Conservation (phyloP, 35 echinoderm and acorn worm genomes). For the Heliocidaris tuberculata region DNA sequence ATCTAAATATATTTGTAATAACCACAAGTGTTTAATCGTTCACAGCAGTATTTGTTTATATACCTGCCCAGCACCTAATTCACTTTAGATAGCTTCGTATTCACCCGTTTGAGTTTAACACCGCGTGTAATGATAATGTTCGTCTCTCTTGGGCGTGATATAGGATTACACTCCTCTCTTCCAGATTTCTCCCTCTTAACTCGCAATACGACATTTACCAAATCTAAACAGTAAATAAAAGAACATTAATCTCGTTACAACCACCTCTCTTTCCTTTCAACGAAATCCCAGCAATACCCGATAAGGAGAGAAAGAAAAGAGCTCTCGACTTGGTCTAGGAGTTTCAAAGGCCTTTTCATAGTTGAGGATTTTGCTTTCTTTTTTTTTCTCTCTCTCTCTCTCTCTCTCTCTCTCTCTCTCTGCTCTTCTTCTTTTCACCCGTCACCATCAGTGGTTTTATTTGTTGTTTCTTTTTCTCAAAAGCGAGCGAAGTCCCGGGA, state of each 20-base stretch:
- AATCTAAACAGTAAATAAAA: conserved; percentile 30
- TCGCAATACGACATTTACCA: neutral
- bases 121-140: neutral
- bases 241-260: conserved; percentile 38
- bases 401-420: too few species aligned
- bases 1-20: too few species aligned
- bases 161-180: neutral
- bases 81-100: neutral
- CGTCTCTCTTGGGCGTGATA: neutral
- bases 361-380: neutral
- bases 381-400: too few species aligned
- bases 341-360: neutral
- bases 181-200: neutral
- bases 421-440: neutral
- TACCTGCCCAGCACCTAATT: too few species aligned
- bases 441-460: conserved; percentile 16
- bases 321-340: neutral
- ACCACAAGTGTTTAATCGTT: too few species aligned
- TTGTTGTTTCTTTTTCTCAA: conserved; percentile 10
- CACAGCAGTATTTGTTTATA: neutral
- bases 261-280: conserved; percentile 5
- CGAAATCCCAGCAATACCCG: neutral
- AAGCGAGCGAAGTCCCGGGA: neutral
- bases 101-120: neutral
- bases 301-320: neutral